These are phyloP conservation scores for Parnassius mnemosyne DNA, from an alignment of 2,888 invertebrate species.

Conservation along the genomic window DNA sequence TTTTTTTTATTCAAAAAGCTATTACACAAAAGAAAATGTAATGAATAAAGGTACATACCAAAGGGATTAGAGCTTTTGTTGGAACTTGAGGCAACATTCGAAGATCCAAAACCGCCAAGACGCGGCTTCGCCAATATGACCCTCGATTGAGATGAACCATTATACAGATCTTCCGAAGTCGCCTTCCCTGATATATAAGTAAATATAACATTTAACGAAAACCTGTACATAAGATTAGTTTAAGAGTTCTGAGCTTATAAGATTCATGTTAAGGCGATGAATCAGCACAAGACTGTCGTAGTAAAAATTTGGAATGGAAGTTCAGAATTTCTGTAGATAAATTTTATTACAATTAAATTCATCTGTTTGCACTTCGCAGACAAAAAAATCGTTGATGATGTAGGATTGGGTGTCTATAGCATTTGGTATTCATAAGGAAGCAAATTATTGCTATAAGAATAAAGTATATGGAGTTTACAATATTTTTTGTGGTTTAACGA, in stretches of 20 bases:
- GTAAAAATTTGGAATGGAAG: too few relatives aligned
- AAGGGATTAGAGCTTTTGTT: slow-evolving; percentile 64
- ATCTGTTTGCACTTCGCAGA: slow-evolving; percentile 30
- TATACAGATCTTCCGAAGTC: slow-evolving; percentile 62
- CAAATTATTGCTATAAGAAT: neutral
- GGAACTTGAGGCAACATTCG: slow-evolving; percentile 61
- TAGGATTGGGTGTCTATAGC: slow-evolving; percentile 42
- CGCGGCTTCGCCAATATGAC: slow-evolving; percentile 72
- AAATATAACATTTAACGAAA: neutral
- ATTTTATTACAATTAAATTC: too few relatives aligned
- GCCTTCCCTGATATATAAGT: slow-evolving; percentile 47
- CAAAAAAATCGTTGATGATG: slow-evolving; percentile 56
- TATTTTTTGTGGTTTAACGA: too few relatives aligned
- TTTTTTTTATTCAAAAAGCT: too few relatives aligned
- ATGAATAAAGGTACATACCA: slow-evolving; percentile 44
- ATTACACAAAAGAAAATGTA: neutral
- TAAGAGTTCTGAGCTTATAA: too few relatives aligned
- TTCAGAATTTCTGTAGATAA: too few relatives aligned
- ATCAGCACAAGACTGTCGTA: too few relatives aligned
- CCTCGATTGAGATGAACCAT: slow-evolving; percentile 64
- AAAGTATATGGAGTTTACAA: neutral
- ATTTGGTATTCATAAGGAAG: neutral
- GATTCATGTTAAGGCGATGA: too few relatives aligned
- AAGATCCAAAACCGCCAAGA: slow-evolving; percentile 66
- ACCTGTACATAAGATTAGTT: too few relatives aligned